A percentile compares a stretch with the other conserved stretches of the same genome.
These are phyloP conservation scores for Balearica regulorum DNA, from an alignment of 2,797 vertebrate species.

Conservation along the genomic window DNA sequence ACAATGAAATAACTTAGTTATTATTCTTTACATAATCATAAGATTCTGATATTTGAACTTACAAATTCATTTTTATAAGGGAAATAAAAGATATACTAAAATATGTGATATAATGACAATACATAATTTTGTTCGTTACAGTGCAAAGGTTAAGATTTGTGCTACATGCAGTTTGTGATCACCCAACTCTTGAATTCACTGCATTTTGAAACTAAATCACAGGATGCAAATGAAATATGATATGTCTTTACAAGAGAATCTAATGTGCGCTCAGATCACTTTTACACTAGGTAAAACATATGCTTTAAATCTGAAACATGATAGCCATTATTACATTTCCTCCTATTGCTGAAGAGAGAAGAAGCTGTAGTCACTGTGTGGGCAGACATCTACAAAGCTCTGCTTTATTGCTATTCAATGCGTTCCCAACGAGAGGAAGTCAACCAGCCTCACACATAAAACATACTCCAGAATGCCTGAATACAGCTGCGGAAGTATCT, in stretches of 20 bases:
- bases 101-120: background rate
- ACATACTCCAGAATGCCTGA: background rate
- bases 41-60: background rate
- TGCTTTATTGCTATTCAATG: slow-evolving; percentile 34
- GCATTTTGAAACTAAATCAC: background rate
- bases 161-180: background rate
- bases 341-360: background rate
- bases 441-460: background rate
- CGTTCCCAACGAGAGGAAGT: background rate
- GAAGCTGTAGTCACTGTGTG: background rate
- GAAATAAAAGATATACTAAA: background rate
- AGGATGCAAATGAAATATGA: background rate
- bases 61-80: background rate
- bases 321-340: slow-evolving; percentile 28
- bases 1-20: background rate
- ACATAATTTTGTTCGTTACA: background rate
- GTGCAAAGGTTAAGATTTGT: background rate
- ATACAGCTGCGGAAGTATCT: background rate
- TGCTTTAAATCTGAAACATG: background rate
- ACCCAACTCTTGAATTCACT: background rate
- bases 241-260: background rate
- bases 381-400: slow-evolving; percentile 40
- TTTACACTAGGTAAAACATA: background rate
- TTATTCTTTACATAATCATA: background rate
- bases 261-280: background rate